Conservation (phyloP, 2,888 invertebrate genomes). For the Chironomus riparius region DNA sequence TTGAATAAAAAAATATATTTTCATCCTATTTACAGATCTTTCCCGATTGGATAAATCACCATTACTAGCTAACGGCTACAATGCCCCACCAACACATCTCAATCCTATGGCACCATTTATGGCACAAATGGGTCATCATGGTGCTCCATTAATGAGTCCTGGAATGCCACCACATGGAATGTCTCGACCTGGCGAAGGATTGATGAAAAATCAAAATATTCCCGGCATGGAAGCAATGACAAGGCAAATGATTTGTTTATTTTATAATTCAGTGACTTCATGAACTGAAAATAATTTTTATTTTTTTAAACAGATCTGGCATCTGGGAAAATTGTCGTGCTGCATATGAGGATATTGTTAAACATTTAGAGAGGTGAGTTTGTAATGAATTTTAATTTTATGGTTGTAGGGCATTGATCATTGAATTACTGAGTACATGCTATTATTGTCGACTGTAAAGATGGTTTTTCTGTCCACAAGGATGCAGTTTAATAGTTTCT, state of each 20-base stretch:
- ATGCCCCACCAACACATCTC: slow-evolving; percentile 83
- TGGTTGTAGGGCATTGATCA: too few relatives aligned
- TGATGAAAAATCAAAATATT: slow-evolving; percentile 75
- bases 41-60: slow-evolving; percentile 87
- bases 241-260: slow-evolving; percentile 48
- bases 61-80: slow-evolving; percentile 85
- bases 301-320: slow-evolving; percentile 54
- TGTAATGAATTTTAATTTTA: neutral
- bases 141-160: slow-evolving; percentile 70
- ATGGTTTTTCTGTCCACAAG: too few relatives aligned
- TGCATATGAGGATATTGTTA: slow-evolving; percentile 90
- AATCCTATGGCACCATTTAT: slow-evolving; percentile 86
- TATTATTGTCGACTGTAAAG: too few relatives aligned
- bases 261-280: neutral
- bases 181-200: slow-evolving; percentile 71
- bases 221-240: slow-evolving; percentile 86
- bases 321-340: slow-evolving; percentile 94
- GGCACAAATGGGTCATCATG: slow-evolving; percentile 68
- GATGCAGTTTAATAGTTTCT: too few relatives aligned
- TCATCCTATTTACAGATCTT: slow-evolving; percentile 52
- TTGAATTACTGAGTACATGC: too few relatives aligned
- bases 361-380: slow-evolving; percentile 62
- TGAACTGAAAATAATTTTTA: neutral
- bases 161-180: slow-evolving; percentile 78
- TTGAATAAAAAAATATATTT: slow-evolving; percentile 29